Evolutionary conservation across 2,888 invertebrate genomes (phyloP), one percentile per base, ranked within the genome.

Genomic region (Hirtodrosophila alboralis): DNA sequence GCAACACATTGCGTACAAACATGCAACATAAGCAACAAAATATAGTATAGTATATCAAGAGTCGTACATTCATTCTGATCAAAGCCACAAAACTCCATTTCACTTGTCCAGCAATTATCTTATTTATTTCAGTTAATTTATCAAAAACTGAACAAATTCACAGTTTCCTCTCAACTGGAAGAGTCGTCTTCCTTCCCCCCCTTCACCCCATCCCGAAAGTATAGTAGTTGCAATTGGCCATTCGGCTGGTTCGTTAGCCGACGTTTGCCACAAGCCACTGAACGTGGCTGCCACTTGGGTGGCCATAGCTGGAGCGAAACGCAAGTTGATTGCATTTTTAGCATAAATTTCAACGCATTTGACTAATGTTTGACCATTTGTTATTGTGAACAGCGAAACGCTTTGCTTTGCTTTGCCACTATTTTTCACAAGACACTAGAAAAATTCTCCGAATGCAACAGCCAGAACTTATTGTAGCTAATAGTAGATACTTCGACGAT

Each of bases 311-410:
- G 41, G 53, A 81, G 76, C 76, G 74, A 63, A 84, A 81, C 84
- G 76, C 74, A 63, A 76, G 64, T 70, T 75, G 81, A 81, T 86
- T 81, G 79, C 77, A 84, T 85, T 84, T 77, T 73, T 77, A 79
- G 79, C 84, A 79, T 86, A 81, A 80, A 84, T 79, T 86, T 86
- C 76, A 84, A 78, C 81, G 81, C 81, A 84, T 76, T 81, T 80
- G 80, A 80, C 80, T 80, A 80, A 80, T 80, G 80, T 81, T 60
- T 59, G 58, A 54, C 73, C 64, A 80, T 80, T 84, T 80, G 81
- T 84, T 71, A 78, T 63, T 45, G 28, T 38, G 66, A 44, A 53
- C 37, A 52, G 47, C 41, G 57, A 45, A 56, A 37, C 40, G 56
- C 64, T 52, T 44, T 57, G 60, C 58, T 40, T n/a, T n/a, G n/a